These are phyloP conservation scores for Hycleus cichorii DNA, from an alignment of 1,140 invertebrate genomes.

Conservation along the genomic window DNA sequence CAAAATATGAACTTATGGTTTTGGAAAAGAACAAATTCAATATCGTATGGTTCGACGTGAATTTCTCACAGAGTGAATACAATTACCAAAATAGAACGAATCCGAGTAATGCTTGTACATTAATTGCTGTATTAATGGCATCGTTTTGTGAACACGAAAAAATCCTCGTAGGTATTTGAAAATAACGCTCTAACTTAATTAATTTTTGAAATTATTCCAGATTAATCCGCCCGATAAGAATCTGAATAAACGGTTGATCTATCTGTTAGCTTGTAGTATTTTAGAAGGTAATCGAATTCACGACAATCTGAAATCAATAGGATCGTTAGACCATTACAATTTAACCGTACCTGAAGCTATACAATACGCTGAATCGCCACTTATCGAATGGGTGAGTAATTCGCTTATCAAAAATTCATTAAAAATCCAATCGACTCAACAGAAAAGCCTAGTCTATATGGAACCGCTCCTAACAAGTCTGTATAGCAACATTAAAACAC, in stretches of 20 bases:
- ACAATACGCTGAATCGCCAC: constrained; percentile 26
- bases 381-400: constrained; percentile 33
- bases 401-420: too few species aligned
- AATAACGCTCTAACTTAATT: neutral
- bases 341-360: constrained; percentile 38
- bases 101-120: constrained; percentile 37
- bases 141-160: constrained; percentile 28
- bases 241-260: constrained; percentile 21
- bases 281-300: constrained; percentile 37
- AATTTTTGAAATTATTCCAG: constrained; percentile 6
- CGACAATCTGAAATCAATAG: constrained; percentile 27
- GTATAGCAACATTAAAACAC: constrained; percentile 27
- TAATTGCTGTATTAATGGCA: constrained; percentile 36
- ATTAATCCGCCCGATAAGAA: constrained; percentile 19
- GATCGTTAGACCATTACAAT: constrained; percentile 31
- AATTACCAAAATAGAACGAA: constrained; percentile 28
- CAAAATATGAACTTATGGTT: constrained; percentile 30
- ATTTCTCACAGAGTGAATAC: constrained; percentile 36
- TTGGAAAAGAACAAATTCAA: constrained; percentile 23
- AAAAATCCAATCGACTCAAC: constrained; percentile 2
- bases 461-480: constrained; percentile 27
- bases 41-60: constrained; percentile 33
- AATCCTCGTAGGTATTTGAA: constrained; percentile 17
- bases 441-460: constrained; percentile 36
- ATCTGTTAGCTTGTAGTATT: constrained; percentile 30